Percentiles rank a stretch among this genome's conserved stretches.
phyloP scores from a whole-genome alignment of 64 coral and sea anemone genomes.

The Orbicella faveolata region DNA sequence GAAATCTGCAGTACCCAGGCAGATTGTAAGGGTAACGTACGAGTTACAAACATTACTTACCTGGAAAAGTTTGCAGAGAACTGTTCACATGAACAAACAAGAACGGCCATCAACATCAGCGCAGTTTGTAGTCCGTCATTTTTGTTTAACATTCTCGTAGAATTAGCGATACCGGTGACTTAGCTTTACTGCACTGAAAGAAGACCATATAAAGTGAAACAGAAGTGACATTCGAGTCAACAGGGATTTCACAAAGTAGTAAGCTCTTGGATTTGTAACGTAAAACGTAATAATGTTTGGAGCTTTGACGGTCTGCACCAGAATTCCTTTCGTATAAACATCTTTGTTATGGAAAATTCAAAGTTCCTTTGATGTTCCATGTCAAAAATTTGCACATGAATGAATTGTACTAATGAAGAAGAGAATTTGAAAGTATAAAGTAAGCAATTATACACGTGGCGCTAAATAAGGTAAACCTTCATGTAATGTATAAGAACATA shows the following conservation, averaged over 20 bases:
- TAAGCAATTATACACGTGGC: not conserved
- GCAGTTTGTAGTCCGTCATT: not conserved
- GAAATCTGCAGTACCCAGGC: not conserved
- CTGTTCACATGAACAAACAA: not conserved
- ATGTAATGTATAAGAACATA: no score
- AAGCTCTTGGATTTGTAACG: not conserved
- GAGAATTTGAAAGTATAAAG: not conserved
- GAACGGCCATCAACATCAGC: not conserved
- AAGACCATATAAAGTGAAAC: not conserved
- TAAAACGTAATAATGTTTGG: not conserved
- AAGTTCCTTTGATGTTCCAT: not conserved
- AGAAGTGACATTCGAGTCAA: no score
- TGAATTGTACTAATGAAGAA: not conserved
- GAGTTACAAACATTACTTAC: not conserved
- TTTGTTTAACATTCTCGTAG: conserved; percentile 11
- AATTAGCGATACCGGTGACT: not conserved
- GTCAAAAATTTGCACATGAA: not conserved
- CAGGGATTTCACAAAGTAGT: not conserved
- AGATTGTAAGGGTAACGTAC: not conserved
- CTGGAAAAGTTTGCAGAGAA: not conserved
- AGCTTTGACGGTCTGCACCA: not conserved
- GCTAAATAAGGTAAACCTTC: no score
- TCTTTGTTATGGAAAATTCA: not conserved
- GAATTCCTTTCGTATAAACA: not conserved
- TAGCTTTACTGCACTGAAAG: not conserved